Conservation (phyloP, 2,888 invertebrate genomes). For the Sisyra nigra region DNA sequence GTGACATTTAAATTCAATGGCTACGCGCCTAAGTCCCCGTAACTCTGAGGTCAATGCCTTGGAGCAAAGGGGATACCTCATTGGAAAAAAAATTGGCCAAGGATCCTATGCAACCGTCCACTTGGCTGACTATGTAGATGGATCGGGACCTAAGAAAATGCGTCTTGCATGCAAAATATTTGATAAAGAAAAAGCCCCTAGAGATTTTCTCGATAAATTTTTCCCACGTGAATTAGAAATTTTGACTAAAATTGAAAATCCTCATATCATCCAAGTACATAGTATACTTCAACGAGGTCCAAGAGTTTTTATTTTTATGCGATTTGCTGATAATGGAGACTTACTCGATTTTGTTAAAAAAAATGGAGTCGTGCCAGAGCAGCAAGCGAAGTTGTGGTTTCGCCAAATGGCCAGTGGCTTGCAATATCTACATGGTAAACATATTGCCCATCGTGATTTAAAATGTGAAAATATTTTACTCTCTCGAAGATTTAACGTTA, state of each 20-base stretch:
- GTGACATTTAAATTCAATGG: conserved; percentile 31
- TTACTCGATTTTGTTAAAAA: conserved; percentile 68
- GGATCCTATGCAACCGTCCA: conserved; percentile 86
- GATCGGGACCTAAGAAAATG: conserved; percentile 50
- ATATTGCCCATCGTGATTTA: conserved; percentile 81
- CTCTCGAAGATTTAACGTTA: conserved; percentile 72
- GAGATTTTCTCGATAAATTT: conserved; percentile 82
- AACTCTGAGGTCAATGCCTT: conserved; percentile 74
- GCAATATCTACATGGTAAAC: conserved; percentile 66
- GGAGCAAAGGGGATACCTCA: conserved; percentile 67
- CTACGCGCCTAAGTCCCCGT: conserved; percentile 56
- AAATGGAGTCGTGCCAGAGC: conserved; percentile 60
- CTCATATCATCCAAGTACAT: conserved; percentile 79
- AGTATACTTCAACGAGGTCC: conserved; percentile 71
- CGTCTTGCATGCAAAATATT: conserved; percentile 82
- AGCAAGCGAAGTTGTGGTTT: conserved; percentile 71
- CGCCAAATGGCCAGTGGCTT: conserved; percentile 71
- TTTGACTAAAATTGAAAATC: conserved; percentile 74
- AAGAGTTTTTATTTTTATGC: conserved; percentile 80
- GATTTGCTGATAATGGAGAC: conserved; percentile 82
- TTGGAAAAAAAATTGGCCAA: conserved; percentile 78
- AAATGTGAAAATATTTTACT: conserved; percentile 85
- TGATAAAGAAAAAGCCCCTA: conserved; percentile 74
- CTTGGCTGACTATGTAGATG: conserved; percentile 65
- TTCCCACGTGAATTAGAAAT: conserved; percentile 87